These are phyloP conservation scores for Dione vanillae DNA, from an alignment of 2,888 invertebrate species.

Conservation along the genomic window DNA sequence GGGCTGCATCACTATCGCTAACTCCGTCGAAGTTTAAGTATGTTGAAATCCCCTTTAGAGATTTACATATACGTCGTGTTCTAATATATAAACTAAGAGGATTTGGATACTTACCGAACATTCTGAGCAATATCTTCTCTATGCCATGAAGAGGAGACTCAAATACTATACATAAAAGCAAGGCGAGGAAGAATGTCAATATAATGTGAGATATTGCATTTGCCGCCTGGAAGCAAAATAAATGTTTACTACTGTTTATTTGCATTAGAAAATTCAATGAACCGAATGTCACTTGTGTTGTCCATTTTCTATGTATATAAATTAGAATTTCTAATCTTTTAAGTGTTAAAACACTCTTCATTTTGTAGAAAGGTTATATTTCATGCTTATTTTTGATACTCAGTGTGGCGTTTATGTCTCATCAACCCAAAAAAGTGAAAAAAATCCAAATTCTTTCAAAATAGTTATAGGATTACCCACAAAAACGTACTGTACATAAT, in stretches of 20 bases:
- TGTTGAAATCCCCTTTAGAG: constrained; percentile 15
- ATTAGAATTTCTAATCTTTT: no score
- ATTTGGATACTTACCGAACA: constrained; percentile 67
- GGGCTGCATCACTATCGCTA: not conserved
- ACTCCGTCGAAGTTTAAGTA: constrained; percentile 14
- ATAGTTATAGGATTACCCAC: no score
- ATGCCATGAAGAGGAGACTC: constrained; percentile 89
- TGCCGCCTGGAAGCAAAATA: constrained; percentile 71
- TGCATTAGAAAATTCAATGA: not conserved
- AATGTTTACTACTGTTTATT: not conserved
- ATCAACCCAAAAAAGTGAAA: no score
- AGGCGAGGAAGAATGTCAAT: constrained; percentile 85
- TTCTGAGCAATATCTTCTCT: constrained; percentile 86
- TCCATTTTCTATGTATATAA: no score
- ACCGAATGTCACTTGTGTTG: not conserved
- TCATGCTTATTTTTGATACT: no score
- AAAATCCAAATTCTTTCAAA: no score
- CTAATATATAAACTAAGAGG: constrained; percentile 26
- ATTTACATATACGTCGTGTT: constrained; percentile 21
- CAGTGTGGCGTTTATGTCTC: no score
- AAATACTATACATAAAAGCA: constrained; percentile 86
- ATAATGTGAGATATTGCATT: constrained; percentile 84
- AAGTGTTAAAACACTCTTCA: no score
- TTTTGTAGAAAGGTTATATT: no score
- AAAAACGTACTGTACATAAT: no score